Conservation (phyloP, 2,888 invertebrate species). For the Podotricha telesiphe region DNA sequence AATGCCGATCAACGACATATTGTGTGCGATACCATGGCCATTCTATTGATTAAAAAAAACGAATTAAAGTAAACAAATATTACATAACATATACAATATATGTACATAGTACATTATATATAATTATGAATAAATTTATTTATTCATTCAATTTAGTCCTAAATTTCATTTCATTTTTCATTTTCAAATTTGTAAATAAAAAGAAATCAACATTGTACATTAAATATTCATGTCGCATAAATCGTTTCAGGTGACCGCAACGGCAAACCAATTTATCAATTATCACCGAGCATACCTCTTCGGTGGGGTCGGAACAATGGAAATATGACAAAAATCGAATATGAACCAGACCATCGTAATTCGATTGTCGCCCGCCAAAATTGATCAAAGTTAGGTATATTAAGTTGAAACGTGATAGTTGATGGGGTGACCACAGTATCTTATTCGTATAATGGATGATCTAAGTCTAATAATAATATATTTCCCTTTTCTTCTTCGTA, state of each 20-base stretch:
- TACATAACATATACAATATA: no score
- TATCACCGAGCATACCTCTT: conserved; percentile 73
- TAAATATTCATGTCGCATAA: conserved; percentile 20
- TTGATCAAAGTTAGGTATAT: conserved; percentile 77
- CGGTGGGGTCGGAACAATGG: conserved; percentile 53
- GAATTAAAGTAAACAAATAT: no score
- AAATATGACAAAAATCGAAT: conserved; percentile 77
- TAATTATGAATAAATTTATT: no score
- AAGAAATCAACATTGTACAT: conserved; percentile 9
- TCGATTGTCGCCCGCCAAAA: conserved; percentile 77
- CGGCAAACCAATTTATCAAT: conserved; percentile 78
- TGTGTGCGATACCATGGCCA: no score
- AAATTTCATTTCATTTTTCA: background rate
- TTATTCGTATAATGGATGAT: conserved; percentile 68
- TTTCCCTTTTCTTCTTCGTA: background rate
- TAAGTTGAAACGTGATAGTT: conserved; percentile 81
- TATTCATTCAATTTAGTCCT: background rate
- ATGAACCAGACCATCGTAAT: conserved; percentile 77
- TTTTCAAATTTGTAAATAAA: background rate
- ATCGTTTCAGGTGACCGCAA: conserved; percentile 69
- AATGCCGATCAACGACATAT: no score
- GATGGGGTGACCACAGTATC: conserved; percentile 73
- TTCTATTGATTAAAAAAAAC: no score
- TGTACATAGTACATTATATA: no score
- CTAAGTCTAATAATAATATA: background rate